Evolutionary conservation across 1,140 invertebrate genomes (phyloP), one percentile per base, ranked within the genome.

Genomic region (Agrypnia vestita): DNA sequence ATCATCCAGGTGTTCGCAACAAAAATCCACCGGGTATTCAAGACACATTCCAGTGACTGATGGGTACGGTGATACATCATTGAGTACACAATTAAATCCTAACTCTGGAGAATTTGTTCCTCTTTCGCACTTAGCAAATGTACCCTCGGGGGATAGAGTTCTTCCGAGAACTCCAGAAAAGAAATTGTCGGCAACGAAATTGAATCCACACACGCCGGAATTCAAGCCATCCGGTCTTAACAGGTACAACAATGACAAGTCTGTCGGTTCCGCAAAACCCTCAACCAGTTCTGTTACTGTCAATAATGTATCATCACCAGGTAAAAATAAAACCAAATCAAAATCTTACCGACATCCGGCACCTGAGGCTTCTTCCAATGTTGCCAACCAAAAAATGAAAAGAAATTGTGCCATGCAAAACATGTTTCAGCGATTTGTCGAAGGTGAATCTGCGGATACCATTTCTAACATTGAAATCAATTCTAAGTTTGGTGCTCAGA

Each of bases 351-450:
- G 9, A 10, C 17, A 19, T 59, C 21, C 61, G 25, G 61, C 35
- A 13, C 19, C 25, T 43, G 19, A 25, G 6, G 1, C 64, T 46
- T 19, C 64, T 15, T 4, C 13, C 64, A 11, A n/a, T n/a, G 43
- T 21, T 19, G n/a, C n/a, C n/a, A 17, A 69, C 10, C 12, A n/a
- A 47, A 69, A 69, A 49, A 13, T 69, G 15, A 46, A 69, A 49
- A 44, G 64, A 47, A 69, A 69, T 49, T 69, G 64, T 47, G 43
- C 19, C 15, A 47, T 69, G 64, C 64, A 69, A 47, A 69, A 44
- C 21, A 69, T 69, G 64, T 69, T 69, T 47, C 35, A 69, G 12
- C n/a, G 64, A 47, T 47, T 49, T 47, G 13, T 44, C 15, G n/a
- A 15, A 4, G 44, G 44, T 46, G 64, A 69, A 47, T 12, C 64